Percentiles rank a stretch among this genome's conserved stretches.
These are phyloP conservation scores for Lagopus leucura DNA, from an alignment of 2,113 vertebrate genomes.

Conservation along the genomic window DNA sequence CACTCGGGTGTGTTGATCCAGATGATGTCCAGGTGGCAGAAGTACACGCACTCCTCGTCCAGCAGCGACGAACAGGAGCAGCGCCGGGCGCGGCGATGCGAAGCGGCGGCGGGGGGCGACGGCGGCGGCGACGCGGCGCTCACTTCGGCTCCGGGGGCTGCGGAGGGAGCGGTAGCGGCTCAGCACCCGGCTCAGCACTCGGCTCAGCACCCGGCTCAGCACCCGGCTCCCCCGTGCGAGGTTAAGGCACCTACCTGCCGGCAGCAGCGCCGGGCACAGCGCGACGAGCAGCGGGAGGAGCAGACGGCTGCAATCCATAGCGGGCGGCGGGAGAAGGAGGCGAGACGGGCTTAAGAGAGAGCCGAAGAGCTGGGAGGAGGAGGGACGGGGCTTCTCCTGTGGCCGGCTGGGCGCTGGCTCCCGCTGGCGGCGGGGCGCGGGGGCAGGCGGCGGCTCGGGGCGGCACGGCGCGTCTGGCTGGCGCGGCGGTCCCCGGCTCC, in stretches of 20 bases:
- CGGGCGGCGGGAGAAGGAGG: neutral
- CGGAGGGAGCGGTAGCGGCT: constrained; percentile 45
- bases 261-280: constrained; percentile 71
- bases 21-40: constrained; percentile 98
- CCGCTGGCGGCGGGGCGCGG: neutral
- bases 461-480: constrained; percentile 72
- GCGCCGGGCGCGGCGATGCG: constrained; percentile 85
- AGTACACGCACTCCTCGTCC: constrained; percentile 98
- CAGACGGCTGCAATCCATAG: neutral
- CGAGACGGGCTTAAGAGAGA: too few relatives aligned
- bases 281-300: constrained; percentile 78
- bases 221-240: too few relatives aligned
- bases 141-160: constrained; percentile 44
- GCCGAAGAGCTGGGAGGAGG: neutral
- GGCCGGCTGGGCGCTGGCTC: neutral
- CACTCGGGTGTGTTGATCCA: constrained; percentile 99
- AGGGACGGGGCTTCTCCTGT: neutral
- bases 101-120: constrained; percentile 40
- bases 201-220: neutral
- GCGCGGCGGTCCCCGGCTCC: constrained; percentile 59
- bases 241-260: constrained; percentile 71
- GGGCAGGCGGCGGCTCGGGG: constrained; percentile 10
- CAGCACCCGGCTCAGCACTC: constrained; percentile 1
- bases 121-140: neutral
- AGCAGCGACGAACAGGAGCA: constrained; percentile 92